Evolutionary conservation across 1,140 invertebrate species (phyloP), one percentile per base, ranked within the genome.

Genomic region (Arctopsyche grandis): DNA sequence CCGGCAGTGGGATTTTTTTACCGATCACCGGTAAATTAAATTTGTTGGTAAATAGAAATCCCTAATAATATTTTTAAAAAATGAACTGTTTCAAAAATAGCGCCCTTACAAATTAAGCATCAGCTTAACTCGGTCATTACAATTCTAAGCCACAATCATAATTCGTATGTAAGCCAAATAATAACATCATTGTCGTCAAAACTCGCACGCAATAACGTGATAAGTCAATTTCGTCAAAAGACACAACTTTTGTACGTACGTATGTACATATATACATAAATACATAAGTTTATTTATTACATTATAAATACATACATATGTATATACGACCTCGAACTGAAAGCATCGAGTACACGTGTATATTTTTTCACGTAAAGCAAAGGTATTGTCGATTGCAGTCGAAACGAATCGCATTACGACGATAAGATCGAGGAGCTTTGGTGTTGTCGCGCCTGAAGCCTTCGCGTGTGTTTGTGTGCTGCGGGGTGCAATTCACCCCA

Each of bases 361-460:
- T 38, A 38, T 38, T 4, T 38, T 38, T 38, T 38, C 7, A 38
- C 29, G 29, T 38, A 38, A 4, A n/a, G 1, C 22, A 12, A 66
- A 22, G 63, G 63, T 29, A 24, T 66, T 19, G n/a, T 19, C 19
- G 21, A 21, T 60, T 60, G 19, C 21, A 29, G 21, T 66, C 21
- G 22, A 22, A 66, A 26, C 63, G 63, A 66, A 66, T 66, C 63
- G 24, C 63, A 66, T 66, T 66, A 66, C 21, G 7, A 10, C 63
- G 63, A 66, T 66, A 66, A 66, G 63, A 66, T 66, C 63, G 24
- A 52, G 48, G 9, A 60, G 58, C 21, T 60, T 60, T 22, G n/a
- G 12, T 52, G 56, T 16, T 60, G 56, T 60, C 56, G 16, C 7
- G 56, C 56, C 9, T 60, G 14, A 16, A 7, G 56, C 56, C 16